phyloP scores from a whole-genome alignment of 2,113 vertebrate species.

The Hipposideros armiger region DNA sequence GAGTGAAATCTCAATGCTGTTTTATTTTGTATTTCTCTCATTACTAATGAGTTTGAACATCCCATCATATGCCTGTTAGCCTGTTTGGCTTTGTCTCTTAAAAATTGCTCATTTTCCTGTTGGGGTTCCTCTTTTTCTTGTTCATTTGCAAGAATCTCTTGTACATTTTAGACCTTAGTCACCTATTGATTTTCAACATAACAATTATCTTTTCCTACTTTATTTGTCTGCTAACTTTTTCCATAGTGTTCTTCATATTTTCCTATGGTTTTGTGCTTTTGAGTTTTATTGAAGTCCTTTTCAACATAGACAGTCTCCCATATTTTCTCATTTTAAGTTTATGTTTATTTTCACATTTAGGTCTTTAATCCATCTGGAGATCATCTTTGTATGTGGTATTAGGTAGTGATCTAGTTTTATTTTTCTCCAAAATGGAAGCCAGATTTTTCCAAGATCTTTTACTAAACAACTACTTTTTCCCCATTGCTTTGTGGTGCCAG shows the following conservation, averaged over 20 bases:
- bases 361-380: background rate
- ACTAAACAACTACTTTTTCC: background rate
- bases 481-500: background rate
- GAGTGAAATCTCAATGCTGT: background rate
- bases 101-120: background rate
- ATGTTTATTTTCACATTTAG: background rate
- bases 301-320: background rate
- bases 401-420: background rate
- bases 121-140: background rate
- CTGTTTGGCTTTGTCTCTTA: background rate
- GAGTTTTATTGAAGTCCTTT: background rate
- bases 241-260: background rate
- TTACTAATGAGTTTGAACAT: background rate
- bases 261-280: background rate
- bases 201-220: background rate
- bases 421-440: background rate
- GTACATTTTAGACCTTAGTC: background rate
- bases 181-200: background rate
- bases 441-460: background rate
- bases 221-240: background rate
- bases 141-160: background rate
- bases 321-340: constrained; percentile 10
- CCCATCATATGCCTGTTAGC: background rate
- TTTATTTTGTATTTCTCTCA: background rate
- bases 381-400: background rate